These are phyloP conservation scores for Sebastes taczanowskii DNA, from an alignment of 2,797 vertebrate genomes.

Conservation along the genomic window DNA sequence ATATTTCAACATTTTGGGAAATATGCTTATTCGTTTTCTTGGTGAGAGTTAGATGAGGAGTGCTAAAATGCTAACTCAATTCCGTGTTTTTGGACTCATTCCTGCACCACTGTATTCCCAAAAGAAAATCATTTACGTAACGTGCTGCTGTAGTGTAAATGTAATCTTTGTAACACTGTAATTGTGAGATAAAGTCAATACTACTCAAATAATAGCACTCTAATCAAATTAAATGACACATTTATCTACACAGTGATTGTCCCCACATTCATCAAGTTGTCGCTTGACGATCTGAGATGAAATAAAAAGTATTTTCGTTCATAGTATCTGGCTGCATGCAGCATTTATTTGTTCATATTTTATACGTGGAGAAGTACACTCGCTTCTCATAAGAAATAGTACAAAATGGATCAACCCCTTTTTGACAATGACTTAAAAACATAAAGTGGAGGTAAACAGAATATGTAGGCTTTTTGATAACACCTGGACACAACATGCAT, in stretches of 20 bases:
- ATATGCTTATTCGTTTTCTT: background rate
- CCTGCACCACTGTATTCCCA: background rate
- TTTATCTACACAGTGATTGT: background rate
- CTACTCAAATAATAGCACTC: background rate
- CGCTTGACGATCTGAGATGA: background rate
- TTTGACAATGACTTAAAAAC: slow-evolving; percentile 70
- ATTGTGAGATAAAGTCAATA: background rate
- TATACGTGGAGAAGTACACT: slow-evolving; percentile 81
- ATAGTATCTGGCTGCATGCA: slow-evolving; percentile 88
- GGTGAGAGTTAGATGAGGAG: background rate
- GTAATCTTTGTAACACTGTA: background rate
- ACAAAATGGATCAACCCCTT: slow-evolving; percentile 80
- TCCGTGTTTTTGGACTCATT: too few relatives aligned
- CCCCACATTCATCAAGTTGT: background rate
- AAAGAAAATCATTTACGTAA: background rate
- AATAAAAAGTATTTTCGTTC: slow-evolving; percentile 31
- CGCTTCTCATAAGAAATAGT: slow-evolving; percentile 83
- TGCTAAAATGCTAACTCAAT: too few relatives aligned
- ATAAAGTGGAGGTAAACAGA: slow-evolving; percentile 70
- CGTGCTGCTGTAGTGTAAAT: background rate
- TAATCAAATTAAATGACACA: background rate
- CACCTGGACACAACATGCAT: slow-evolving; percentile 76
- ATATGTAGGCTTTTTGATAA: slow-evolving; percentile 46
- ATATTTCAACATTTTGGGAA: background rate
- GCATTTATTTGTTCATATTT: slow-evolving; percentile 87